A percentile compares a stretch with the other conserved stretches of the same genome.
Conservation (phyloP, 2,888 invertebrate species). For the Lypha dubia region DNA sequence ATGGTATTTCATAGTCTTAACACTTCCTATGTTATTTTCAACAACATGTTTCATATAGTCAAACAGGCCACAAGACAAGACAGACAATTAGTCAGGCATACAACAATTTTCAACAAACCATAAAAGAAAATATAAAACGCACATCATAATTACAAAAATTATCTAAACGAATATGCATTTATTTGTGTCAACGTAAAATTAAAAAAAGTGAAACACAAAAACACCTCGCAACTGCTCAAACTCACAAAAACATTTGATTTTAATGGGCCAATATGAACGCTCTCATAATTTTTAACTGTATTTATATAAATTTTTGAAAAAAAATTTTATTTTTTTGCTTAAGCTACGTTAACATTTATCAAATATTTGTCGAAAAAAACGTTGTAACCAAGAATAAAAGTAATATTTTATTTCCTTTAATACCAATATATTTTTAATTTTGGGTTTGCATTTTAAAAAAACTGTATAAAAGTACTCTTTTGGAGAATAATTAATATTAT, state of each 20-base stretch:
- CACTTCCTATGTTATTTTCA: slow-evolving; percentile 43
- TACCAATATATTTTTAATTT: too few relatives aligned
- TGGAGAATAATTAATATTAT: too few relatives aligned
- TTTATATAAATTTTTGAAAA: background rate
- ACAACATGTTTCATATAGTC: background rate
- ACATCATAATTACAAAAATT: slow-evolving; percentile 46
- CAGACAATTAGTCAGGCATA: background rate
- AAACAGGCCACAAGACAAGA: background rate
- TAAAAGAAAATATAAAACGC: slow-evolving; percentile 5
- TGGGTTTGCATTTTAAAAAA: too few relatives aligned
- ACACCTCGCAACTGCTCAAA: slow-evolving; percentile 7
- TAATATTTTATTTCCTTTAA: too few relatives aligned
- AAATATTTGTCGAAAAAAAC: too few relatives aligned
- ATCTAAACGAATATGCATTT: slow-evolving; percentile 22
- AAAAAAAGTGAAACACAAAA: background rate
- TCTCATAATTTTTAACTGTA: slow-evolving; percentile 1
- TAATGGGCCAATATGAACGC: slow-evolving; percentile 29
- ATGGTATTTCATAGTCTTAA: slow-evolving; percentile 35
- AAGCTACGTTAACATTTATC: too few relatives aligned
- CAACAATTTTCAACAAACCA: slow-evolving; percentile 12
- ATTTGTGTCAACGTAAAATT: slow-evolving; percentile 42
- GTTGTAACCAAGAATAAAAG: too few relatives aligned
- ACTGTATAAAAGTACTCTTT: too few relatives aligned
- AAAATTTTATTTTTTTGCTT: background rate
- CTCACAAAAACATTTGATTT: background rate